Percentiles rank a stretch among this genome's conserved stretches.
phyloP scores from a whole-genome alignment of 2,797 vertebrate genomes.

The Tadarida brasiliensis region DNA sequence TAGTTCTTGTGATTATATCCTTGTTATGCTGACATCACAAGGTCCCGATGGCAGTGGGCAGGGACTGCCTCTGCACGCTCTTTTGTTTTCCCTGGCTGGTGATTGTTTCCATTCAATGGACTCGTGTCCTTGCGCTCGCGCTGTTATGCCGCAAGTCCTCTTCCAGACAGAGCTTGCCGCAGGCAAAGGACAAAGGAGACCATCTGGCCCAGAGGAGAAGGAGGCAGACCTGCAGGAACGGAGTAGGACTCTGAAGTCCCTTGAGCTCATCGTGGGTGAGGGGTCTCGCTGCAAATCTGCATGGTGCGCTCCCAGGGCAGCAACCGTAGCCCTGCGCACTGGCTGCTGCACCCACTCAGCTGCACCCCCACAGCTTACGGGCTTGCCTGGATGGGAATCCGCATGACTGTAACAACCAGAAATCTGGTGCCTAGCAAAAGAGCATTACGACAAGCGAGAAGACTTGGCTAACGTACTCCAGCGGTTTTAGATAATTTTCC shows the following conservation, averaged over 20 bases:
- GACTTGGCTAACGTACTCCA: constrained; percentile 7
- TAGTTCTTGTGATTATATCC: not conserved
- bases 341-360: too few relatives aligned
- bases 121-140: not conserved
- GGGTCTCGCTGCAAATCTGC: not conserved
- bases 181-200: not conserved
- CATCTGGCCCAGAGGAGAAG: not conserved
- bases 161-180: not conserved
- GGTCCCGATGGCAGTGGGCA: not conserved
- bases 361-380: accelerated
- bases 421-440: not conserved
- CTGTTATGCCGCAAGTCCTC: not conserved
- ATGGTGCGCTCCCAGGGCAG: not conserved
- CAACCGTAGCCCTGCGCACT: accelerated
- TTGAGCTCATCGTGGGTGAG: not conserved
- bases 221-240: not conserved
- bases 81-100: constrained; percentile 16
- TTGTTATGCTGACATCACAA: not conserved
- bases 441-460: constrained; percentile 28
- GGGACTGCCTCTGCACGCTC: not conserved
- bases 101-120: not conserved
- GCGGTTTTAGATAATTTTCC: constrained; percentile 75
- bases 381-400: not conserved
- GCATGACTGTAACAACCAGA: not conserved
- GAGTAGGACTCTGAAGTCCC: not conserved